Percentiles rank a stretch among this genome's conserved stretches.
These are phyloP conservation scores for Himalopsyche phryganea DNA, from an alignment of 1,140 invertebrate genomes.

Conservation along the genomic window DNA sequence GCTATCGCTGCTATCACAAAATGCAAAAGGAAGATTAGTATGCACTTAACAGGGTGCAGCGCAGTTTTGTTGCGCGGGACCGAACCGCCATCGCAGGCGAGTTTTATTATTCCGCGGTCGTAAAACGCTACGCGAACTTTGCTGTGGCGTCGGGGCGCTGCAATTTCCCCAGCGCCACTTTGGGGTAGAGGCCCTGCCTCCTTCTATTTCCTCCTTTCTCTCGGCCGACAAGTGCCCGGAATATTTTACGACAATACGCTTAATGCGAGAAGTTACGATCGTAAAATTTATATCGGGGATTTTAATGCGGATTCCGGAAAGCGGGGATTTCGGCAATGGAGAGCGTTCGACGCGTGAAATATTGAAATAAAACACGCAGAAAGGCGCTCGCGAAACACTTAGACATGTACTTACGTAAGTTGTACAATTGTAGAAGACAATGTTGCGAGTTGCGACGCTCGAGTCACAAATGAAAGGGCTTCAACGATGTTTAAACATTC, in stretches of 20 bases:
- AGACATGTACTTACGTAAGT: not conserved
- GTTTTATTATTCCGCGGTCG: constrained; percentile 30
- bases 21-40: too few species aligned
- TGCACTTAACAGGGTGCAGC: constrained; percentile 4
- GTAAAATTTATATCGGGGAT: constrained; percentile 34
- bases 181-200: too few species aligned
- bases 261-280: constrained; percentile 34
- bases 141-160: constrained; percentile 11
- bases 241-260: constrained; percentile 36
- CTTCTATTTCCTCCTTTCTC: not conserved
- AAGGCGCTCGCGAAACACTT: not conserved
- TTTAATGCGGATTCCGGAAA: constrained; percentile 24
- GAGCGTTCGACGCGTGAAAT: constrained; percentile 6
- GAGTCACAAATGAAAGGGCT: too few species aligned
- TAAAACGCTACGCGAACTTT: constrained; percentile 30
- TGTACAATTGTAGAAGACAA: too few species aligned
- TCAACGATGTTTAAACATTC: too few species aligned
- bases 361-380: constrained; percentile 21
- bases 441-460: too few species aligned
- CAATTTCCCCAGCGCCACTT: not conserved
- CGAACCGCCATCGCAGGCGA: not conserved
- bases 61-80: too few species aligned
- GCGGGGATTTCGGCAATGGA: constrained; percentile 11
- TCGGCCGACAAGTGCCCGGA: constrained; percentile 24
- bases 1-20: too few species aligned